Base-by-base conservation (phyloP, 2,888 invertebrate genomes). In the Argyra leucocephala region DNA sequence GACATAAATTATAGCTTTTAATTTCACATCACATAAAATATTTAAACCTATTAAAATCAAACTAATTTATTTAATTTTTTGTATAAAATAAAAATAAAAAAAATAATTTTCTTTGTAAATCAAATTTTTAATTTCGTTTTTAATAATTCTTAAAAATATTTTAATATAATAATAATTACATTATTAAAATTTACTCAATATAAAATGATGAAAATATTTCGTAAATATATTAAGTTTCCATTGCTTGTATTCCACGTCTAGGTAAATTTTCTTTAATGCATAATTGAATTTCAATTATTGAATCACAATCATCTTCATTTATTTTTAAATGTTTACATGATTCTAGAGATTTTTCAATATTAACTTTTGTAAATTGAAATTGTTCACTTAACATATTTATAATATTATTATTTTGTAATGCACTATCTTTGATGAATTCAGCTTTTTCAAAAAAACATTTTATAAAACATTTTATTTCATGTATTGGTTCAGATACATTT, bases 371-470 rank as follows among this genome's bases (percentile, higher is more conserved):
- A 6, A 59, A 59, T 18, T 5, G 15, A 6, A 15, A 1, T 23
- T 59, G 15, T 23, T 18, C 23, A 15, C 15, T 15, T 23, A 59
- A 59, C 10, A 23, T 23, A n/a, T 60, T 60, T 24, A 23, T 48
- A 21, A 59, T 22, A 12, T 69, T 66, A 24, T 64, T 58, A 3
- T 59, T 15, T 23, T 23, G 23, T 59, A 59, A 1, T 15, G 4
- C 5, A 6, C 67, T 68, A n/a, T 66, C 23, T 22, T 64, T 63
- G 7, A 64, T 48, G 24, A 70, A 67, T 57, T 65, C 67, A 24
- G 64, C 24, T 48, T 67, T 61, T 36, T 67, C 68, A 24, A 69
- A 59, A 57, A 70, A 69, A 57, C 70, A 70, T 22, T 67, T 63
- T 0, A 68, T 48, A 36, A 70, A 70, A 57, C 69, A 69, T 64